These are phyloP conservation scores for Autographa pulchrina DNA, from an alignment of 2,888 invertebrate species.

Conservation along the genomic window DNA sequence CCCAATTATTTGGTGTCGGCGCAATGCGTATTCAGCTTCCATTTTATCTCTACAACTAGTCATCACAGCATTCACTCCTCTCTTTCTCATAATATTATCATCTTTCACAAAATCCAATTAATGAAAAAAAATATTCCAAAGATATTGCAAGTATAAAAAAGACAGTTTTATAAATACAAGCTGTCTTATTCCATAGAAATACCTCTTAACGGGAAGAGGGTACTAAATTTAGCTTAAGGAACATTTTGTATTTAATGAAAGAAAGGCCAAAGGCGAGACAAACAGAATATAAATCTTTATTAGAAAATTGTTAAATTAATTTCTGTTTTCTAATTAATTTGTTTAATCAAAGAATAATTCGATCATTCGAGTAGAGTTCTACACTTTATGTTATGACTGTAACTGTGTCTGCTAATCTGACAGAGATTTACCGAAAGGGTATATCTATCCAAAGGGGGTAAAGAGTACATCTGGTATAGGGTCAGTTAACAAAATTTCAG, in stretches of 20 bases:
- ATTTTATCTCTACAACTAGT: too few relatives aligned
- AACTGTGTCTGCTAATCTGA: too few relatives aligned
- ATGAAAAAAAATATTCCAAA: not conserved
- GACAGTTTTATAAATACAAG: conserved; percentile 5
- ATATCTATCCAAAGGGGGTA: too few relatives aligned
- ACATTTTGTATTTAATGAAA: conserved; percentile 25
- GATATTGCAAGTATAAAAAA: not conserved
- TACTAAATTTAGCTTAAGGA: conserved; percentile 38
- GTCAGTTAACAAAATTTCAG: too few relatives aligned
- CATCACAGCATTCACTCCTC: too few relatives aligned
- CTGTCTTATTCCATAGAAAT: conserved; percentile 14
- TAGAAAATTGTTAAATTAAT: conserved; percentile 33
- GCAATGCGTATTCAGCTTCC: too few relatives aligned
- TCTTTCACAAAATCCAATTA: too few relatives aligned
- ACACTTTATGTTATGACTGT: too few relatives aligned
- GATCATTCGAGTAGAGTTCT: conserved; percentile 2
- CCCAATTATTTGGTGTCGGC: too few relatives aligned
- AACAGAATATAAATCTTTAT: conserved; percentile 42
- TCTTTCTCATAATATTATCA: too few relatives aligned
- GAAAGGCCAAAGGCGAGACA: conserved; percentile 22
- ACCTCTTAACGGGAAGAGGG: conserved; percentile 13
- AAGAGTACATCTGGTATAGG: too few relatives aligned
- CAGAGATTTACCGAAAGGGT: too few relatives aligned
- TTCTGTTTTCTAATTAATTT: conserved; percentile 19
- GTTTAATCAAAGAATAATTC: conserved; percentile 11